Evolutionary conservation across 2,113 vertebrate genomes (phyloP), one percentile per base, ranked within the genome.

Genomic region (Lophius piscatorius): DNA sequence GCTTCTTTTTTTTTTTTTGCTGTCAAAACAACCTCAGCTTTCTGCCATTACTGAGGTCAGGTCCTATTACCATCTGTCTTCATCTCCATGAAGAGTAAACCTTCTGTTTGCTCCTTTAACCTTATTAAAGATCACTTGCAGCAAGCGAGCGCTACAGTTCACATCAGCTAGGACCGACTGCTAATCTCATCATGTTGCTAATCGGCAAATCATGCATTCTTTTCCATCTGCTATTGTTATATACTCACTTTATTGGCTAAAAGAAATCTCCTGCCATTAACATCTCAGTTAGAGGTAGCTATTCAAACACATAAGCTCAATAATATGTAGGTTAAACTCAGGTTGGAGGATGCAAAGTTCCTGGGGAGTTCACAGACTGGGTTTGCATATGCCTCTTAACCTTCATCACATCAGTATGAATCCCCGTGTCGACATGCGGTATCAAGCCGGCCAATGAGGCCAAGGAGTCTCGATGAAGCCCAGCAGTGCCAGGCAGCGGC

Each of bases 21-120:
- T 70, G 70, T 75, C 73, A 21, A 45, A 78, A 40, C 62, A 72
- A 21, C 70, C 74, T 77, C 52, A 46, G 60, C 41, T 65, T 76
- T 74, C 45, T 46, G 66, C 73, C 28, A 34, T 81, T 82, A 82
- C 63, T 52, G 78, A 79, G 80, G 83, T 86, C 74, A 65, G 67
- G 81, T 84, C 78, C 72, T 81, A 50, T 76, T 65, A 68, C 83
- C 86, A 90, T 88, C 83, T 89, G 83, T 82, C 80, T 84, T 80
- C 35, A 52, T 70, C 70, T 67, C 73, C 75, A 81, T 49, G 62
- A 28, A 51, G 81, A 62, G 64, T 50, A 75, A 72, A 73, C 72
- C 75, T 56, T 17, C 29, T 72, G 75, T 70, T 36, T 0, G 6
- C 72, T 84, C 58, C 57, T 48, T 76, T 80, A 76, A 83, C 82